A percentile compares a stretch with the other conserved stretches of the same genome.
Evolutionary conservation across 92 coral and sea anemone genomes (phyloP).

Genomic region (Porites cylindrica): DNA sequence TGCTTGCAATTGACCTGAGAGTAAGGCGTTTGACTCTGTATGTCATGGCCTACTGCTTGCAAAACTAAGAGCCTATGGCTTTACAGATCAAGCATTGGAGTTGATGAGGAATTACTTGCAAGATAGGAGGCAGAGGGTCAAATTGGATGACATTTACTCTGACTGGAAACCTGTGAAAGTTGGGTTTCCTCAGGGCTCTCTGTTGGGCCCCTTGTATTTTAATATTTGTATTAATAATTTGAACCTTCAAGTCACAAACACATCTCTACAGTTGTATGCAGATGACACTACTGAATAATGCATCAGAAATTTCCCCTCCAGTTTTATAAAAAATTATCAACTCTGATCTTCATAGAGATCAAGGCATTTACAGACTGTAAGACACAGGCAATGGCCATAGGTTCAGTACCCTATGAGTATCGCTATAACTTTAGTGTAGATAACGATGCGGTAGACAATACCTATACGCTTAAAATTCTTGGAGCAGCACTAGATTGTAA

Average conservation of each 20-base stretch:
- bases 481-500: too few species aligned
- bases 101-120: constrained; percentile 28
- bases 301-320: constrained; percentile 49
- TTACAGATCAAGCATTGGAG: constrained; percentile 26
- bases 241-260: constrained; percentile 28
- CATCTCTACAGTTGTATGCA: constrained; percentile 54
- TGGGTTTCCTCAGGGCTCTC: constrained; percentile 45
- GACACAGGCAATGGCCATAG: too few species aligned
- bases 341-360: constrained; percentile 33
- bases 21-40: constrained; percentile 35
- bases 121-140: constrained; percentile 49
- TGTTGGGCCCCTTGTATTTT: constrained; percentile 42
- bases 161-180: constrained; percentile 47
- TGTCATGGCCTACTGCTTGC: constrained; percentile 1
- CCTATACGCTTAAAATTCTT: too few species aligned
- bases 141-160: constrained; percentile 51
- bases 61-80: too few species aligned
- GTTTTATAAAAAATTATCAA: constrained; percentile 36
- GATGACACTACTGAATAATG: constrained; percentile 60
- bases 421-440: too few species aligned
- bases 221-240: constrained; percentile 47
- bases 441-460: too few species aligned
- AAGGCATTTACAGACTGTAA: constrained; percentile 6
- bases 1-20: constrained; percentile 36
- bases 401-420: too few species aligned